phyloP scores from a whole-genome alignment of 2,888 invertebrate species.

The Plemyria rubiginata region DNA sequence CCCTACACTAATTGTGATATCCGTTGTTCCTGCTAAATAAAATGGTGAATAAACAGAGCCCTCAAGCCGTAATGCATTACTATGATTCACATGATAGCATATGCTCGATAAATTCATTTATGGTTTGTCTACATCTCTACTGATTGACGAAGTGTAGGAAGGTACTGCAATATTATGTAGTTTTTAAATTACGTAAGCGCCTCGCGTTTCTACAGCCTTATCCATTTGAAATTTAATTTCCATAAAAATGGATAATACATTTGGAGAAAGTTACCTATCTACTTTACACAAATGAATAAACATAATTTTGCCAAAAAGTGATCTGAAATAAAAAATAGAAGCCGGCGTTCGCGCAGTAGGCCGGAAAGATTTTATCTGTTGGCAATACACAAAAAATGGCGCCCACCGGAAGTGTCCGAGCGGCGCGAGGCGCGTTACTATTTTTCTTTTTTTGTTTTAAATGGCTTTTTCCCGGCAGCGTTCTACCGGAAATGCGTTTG shows the following conservation, averaged over 20 bases:
- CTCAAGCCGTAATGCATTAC: neutral
- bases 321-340: slow-evolving; percentile 75
- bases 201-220: too few relatives aligned
- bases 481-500: slow-evolving; percentile 84
- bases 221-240: too few relatives aligned
- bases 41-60: slow-evolving; percentile 33
- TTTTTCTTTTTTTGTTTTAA: slow-evolving; percentile 84
- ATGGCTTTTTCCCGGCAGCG: slow-evolving; percentile 84
- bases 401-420: slow-evolving; percentile 85
- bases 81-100: neutral
- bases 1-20: slow-evolving; percentile 77
- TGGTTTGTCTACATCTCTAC: neutral
- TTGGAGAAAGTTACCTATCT: neutral
- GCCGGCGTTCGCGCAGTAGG: slow-evolving; percentile 80
- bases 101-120: neutral
- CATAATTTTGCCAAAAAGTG: slow-evolving; percentile 71
- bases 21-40: slow-evolving; percentile 65
- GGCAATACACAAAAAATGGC: slow-evolving; percentile 85
- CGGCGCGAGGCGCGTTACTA: slow-evolving; percentile 82
- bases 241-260: neutral
- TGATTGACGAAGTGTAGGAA: neutral
- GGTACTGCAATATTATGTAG: too few relatives aligned
- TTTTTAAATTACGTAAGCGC: too few relatives aligned
- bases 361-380: slow-evolving; percentile 85
- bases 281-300: slow-evolving; percentile 44